These are phyloP conservation scores for Listronotus oregonensis DNA, from an alignment of 1,140 invertebrate genomes.

Conservation along the genomic window DNA sequence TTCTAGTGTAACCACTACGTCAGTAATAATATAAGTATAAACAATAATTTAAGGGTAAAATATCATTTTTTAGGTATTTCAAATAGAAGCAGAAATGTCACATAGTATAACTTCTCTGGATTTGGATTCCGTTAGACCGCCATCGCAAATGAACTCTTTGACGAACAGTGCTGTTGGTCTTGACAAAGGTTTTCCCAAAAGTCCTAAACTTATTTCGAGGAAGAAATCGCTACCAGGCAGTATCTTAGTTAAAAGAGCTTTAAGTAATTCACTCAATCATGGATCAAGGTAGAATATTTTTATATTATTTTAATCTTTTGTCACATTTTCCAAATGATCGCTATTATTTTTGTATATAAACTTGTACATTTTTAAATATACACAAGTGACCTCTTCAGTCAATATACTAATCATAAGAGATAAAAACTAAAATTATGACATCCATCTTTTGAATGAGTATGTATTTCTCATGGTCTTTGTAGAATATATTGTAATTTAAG, in stretches of 20 bases:
- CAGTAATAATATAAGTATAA: too few species aligned
- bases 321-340: neutral
- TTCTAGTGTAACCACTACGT: too few species aligned
- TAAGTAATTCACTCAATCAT: slow-evolving; percentile 63
- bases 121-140: slow-evolving; percentile 77
- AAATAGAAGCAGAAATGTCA: slow-evolving; percentile 66
- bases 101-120: slow-evolving; percentile 67
- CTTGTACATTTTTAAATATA: too few species aligned
- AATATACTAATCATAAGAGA: too few species aligned
- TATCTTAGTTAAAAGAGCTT: slow-evolving; percentile 70
- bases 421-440: too few species aligned
- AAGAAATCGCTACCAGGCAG: slow-evolving; percentile 73
- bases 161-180: slow-evolving; percentile 61
- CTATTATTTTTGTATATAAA: too few species aligned
- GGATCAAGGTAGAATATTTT: slow-evolving; percentile 52
- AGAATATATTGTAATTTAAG: too few species aligned
- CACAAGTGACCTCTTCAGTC: too few species aligned
- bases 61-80: slow-evolving; percentile 58
- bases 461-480: too few species aligned
- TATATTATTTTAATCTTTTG: neutral
- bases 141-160: slow-evolving; percentile 73
- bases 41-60: too few species aligned
- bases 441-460: too few species aligned
- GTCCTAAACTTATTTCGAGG: slow-evolving; percentile 52
- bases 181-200: slow-evolving; percentile 44